phyloP scores from a whole-genome alignment of 2,888 invertebrate species.

The Drosophila maculinotata region DNA sequence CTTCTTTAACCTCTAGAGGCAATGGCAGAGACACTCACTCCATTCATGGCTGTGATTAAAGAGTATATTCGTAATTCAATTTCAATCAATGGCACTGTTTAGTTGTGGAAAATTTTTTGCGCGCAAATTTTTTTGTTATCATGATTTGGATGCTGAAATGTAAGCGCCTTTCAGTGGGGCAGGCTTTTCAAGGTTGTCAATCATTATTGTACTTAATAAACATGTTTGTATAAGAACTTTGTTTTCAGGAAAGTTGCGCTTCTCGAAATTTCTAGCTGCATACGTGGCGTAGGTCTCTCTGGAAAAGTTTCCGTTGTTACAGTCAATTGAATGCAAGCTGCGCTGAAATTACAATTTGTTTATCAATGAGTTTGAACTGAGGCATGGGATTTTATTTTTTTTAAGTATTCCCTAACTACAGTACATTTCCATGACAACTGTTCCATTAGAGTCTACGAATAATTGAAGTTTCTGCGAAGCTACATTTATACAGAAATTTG shows the following conservation, averaged over 20 bases:
- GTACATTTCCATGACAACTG: conserved; percentile 29
- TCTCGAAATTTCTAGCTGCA: conserved; percentile 51
- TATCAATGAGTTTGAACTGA: conserved; percentile 34
- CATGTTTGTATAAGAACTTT: conserved; percentile 25
- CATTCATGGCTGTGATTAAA: conserved; percentile 1
- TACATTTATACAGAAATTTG: too few relatives aligned
- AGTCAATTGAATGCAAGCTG: conserved; percentile 59
- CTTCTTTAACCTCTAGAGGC: conserved; percentile 12
- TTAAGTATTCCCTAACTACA: conserved; percentile 22
- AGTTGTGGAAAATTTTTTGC: conserved; percentile 45
- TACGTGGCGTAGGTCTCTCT: conserved; percentile 3
- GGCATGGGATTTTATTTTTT: not conserved
- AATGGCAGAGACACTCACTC: not conserved
- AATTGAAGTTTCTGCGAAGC: not conserved
- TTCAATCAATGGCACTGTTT: conserved; percentile 41
- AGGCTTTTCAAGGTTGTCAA: conserved; percentile 44
- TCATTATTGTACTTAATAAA: conserved; percentile 9
- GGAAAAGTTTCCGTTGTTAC: conserved; percentile 70
- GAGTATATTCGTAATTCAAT: conserved; percentile 21
- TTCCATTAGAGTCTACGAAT: conserved; percentile 13
- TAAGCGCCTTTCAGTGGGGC: conserved; percentile 9
- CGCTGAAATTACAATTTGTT: conserved; percentile 64
- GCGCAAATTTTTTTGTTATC: conserved; percentile 44
- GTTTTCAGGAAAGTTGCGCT: conserved; percentile 25
- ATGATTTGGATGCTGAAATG: conserved; percentile 12